Evolutionary conservation across 2,113 vertebrate genomes (phyloP).

Genomic region (Hypocryptadius cinnamomeus): DNA sequence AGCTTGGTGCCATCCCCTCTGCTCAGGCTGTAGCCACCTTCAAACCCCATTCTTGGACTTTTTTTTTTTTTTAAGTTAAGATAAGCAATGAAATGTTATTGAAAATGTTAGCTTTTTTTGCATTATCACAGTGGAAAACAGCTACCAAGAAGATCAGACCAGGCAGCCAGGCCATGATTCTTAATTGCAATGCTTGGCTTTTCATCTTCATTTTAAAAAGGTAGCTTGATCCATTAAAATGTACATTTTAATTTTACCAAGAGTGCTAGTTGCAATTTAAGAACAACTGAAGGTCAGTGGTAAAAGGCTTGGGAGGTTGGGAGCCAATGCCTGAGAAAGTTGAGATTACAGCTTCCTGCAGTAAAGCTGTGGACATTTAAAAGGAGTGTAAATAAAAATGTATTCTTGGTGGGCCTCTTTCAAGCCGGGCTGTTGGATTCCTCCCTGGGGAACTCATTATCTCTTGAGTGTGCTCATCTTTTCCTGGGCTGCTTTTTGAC

Average conservation of each 20-base stretch:
- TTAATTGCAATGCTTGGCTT: background rate
- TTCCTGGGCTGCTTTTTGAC: background rate
- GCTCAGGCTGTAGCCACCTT: background rate
- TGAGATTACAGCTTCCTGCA: background rate
- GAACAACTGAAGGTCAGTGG: slow-evolving; percentile 10
- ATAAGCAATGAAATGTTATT: background rate
- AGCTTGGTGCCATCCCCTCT: background rate
- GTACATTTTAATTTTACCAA: slow-evolving; percentile 31
- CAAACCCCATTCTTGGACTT: background rate
- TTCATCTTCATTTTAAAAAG: slow-evolving; percentile 15
- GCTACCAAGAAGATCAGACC: background rate
- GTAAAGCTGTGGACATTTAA: background rate
- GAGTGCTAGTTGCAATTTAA: background rate
- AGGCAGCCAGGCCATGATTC: background rate
- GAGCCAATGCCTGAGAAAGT: background rate
- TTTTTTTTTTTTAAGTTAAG: background rate
- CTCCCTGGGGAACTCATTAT: slow-evolving; percentile 27
- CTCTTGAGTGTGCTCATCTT: slow-evolving; percentile 16
- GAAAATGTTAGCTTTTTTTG: background rate
- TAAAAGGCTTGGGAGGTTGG: background rate
- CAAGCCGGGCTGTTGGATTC: background rate
- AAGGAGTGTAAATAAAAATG: slow-evolving; percentile 32
- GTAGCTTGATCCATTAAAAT: slow-evolving; percentile 1
- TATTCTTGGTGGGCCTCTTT: background rate
- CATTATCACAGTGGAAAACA: background rate